These are phyloP conservation scores for Pseudomyrmex concolor DNA, from an alignment of 1,140 invertebrate species.

Conservation along the genomic window DNA sequence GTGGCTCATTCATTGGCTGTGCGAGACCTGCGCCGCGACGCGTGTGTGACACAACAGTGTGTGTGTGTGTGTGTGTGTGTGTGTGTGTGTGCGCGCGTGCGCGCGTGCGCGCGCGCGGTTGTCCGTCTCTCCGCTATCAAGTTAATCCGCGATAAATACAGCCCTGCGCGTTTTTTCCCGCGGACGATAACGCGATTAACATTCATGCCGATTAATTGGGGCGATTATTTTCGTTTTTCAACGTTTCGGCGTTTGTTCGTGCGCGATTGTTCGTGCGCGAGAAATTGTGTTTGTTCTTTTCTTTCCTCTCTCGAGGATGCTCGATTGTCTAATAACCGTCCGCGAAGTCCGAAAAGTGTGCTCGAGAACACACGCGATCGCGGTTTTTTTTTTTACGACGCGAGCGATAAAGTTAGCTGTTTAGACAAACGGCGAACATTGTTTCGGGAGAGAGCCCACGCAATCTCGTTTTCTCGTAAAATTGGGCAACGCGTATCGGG, in stretches of 20 bases:
- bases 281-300: background rate
- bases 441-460: background rate
- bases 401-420: slow-evolving; percentile 14
- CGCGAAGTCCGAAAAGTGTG: background rate
- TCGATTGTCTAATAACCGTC: slow-evolving; percentile 31
- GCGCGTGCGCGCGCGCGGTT: too few species aligned
- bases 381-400: background rate
- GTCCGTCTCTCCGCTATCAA: slow-evolving; percentile 60
- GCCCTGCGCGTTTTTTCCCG: slow-evolving; percentile 62
- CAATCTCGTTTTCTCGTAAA: slow-evolving; percentile 56
- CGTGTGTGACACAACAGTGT: slow-evolving; percentile 64
- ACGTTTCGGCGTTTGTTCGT: too few species aligned
- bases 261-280: too few species aligned
- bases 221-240: slow-evolving; percentile 20
- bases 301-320: background rate
- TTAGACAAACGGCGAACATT: slow-evolving; percentile 10
- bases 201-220: background rate
- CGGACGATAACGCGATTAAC: slow-evolving; percentile 32
- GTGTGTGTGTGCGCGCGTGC: too few species aligned
- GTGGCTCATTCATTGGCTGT: slow-evolving; percentile 72
- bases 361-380: background rate
- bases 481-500: slow-evolving; percentile 64
- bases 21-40: slow-evolving; percentile 51
- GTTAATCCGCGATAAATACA: slow-evolving; percentile 72
- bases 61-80: slow-evolving; percentile 19